Base-by-base conservation (phyloP, 2,888 invertebrate species). In the Melanotus villosus region DNA sequence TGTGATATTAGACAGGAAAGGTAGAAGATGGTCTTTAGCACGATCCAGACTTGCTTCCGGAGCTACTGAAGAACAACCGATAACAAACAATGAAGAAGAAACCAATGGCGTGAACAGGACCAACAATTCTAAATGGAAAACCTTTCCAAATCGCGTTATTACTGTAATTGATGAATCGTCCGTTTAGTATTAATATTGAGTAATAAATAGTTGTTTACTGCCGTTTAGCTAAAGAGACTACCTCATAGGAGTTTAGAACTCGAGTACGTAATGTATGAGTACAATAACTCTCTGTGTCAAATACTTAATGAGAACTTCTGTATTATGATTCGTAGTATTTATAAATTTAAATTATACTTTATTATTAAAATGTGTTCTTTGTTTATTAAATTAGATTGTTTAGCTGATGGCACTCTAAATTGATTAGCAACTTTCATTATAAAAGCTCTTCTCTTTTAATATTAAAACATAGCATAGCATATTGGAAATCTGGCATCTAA, bases 111-210 rank as follows among this genome's bases (percentile, higher is more conserved):
- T 76, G 75, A 84, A 72, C 76, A 83, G 73, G 77, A 84, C 71
- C 79, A 79, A 79, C 65, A 77, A 77, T 67, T 70, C 80, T 45
- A 84, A 84, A 76, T 84, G 84, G 84, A 84, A 84, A 72, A 77
- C 83, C 77, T 83, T 84, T 75, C 77, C 85, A 78, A 90, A 89
- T 81, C 87, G 92, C 83, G 88, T 91, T 80, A 93, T 93, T 76
- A 92, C 92, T 77, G 92, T 93, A 83, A 93, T 93, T 83, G 92
- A 93, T 82, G 93, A 93, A 82, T 92, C 91, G 72, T 89, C 90
- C 71, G 87, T 90, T 79, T 90, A 81, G 58, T 56, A 68, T 59
- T 60, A 64, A 68, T 32, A 21, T 34, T 47, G 18, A 56, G 18
- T 52, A 62, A 50, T n/a, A n/a, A 26, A 26, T 63, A 63, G 59